These are phyloP conservation scores for Erynnis tages DNA, from an alignment of 2,888 invertebrate genomes.

Conservation along the genomic window DNA sequence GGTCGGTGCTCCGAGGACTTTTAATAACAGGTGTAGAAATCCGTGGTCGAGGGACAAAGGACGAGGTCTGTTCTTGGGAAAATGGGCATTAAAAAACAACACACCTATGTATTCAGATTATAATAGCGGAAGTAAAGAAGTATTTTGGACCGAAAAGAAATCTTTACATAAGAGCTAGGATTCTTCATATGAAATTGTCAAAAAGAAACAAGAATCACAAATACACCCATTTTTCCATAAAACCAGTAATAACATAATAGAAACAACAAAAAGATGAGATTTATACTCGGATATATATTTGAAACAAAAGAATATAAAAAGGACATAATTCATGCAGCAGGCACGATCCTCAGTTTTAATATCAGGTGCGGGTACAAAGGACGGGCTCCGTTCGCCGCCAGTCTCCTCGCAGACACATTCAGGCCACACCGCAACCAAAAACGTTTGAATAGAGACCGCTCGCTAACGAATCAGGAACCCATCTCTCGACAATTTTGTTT, in stretches of 20 bases:
- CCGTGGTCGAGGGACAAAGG: slow-evolving; percentile 13
- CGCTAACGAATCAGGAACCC: slow-evolving; percentile 12
- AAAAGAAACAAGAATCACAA: too few species aligned
- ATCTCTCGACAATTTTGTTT: slow-evolving; percentile 7
- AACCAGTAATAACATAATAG: neutral
- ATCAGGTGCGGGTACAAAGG: slow-evolving; percentile 58
- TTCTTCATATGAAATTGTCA: too few species aligned
- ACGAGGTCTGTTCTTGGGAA: neutral
- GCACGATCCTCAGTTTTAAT: slow-evolving; percentile 57
- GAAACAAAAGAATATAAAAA: neutral
- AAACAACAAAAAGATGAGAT: neutral
- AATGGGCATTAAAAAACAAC: too few species aligned
- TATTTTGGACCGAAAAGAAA: too few species aligned
- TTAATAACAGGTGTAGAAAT: slow-evolving; percentile 66
- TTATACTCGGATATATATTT: neutral
- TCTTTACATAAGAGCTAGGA: too few species aligned
- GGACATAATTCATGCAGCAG: slow-evolving; percentile 50
- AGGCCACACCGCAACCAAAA: slow-evolving; percentile 36
- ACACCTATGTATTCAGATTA: too few species aligned
- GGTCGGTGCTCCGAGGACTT: slow-evolving; percentile 47
- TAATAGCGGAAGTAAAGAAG: neutral
- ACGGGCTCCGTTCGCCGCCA: slow-evolving; percentile 45
- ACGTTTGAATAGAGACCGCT: slow-evolving; percentile 36
- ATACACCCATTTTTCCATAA: too few species aligned
- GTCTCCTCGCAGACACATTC: slow-evolving; percentile 49